These are phyloP conservation scores for Alexandromys oeconomus DNA, from an alignment of 2,797 vertebrate genomes.

Conservation along the genomic window DNA sequence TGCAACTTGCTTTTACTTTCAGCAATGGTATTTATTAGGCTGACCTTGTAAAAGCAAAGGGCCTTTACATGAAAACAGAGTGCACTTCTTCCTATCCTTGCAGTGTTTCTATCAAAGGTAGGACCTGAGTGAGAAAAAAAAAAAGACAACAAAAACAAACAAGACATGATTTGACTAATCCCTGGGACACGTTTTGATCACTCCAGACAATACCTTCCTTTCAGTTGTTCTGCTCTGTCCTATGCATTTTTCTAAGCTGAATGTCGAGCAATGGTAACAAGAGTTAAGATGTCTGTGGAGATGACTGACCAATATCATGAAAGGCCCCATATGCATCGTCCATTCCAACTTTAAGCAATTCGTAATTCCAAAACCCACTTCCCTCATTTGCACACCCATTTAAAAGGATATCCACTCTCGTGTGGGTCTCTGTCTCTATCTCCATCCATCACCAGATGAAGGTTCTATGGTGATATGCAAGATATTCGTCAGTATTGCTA, in stretches of 20 bases:
- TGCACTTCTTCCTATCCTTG: background rate
- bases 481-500: no score
- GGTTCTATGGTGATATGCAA: no score
- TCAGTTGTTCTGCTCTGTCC: constrained; percentile 20
- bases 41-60: constrained; percentile 20
- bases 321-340: background rate
- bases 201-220: constrained; percentile 29
- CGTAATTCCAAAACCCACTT: background rate
- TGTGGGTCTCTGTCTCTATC: no score
- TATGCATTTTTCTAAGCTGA: background rate
- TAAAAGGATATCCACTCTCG: background rate
- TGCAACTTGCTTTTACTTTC: constrained; percentile 29
- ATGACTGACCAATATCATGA: background rate
- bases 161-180: background rate
- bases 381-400: background rate
- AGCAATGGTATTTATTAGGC: constrained; percentile 12
- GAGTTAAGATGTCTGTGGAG: background rate
- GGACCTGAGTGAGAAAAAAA: background rate
- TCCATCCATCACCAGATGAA: no score
- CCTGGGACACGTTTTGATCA: constrained; percentile 30
- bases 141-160: no score
- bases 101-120: background rate
- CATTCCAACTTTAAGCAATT: background rate
- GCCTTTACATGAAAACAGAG: background rate
- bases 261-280: background rate